Percentiles rank a stretch among this genome's conserved stretches.
phyloP scores from a whole-genome alignment of 2,113 vertebrate genomes.

The Epinephelus moara region DNA sequence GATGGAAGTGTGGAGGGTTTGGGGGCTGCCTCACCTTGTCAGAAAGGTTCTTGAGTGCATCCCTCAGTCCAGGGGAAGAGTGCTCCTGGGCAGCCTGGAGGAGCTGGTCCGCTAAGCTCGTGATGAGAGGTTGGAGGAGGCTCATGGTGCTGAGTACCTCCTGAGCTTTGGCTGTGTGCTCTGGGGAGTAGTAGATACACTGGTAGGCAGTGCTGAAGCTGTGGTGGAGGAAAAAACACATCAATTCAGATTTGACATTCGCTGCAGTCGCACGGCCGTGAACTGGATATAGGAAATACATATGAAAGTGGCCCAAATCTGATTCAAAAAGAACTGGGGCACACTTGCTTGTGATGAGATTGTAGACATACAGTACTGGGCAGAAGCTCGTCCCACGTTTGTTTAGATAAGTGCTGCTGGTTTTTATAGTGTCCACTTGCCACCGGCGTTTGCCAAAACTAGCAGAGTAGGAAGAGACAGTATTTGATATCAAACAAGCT shows the following conservation, averaged over 20 bases:
- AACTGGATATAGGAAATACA: background rate
- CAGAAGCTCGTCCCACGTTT: background rate
- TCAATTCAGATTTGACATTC: conserved; percentile 7
- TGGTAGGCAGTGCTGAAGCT: conserved; percentile 95
- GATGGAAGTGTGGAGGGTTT: conserved; percentile 3
- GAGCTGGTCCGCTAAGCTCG: conserved; percentile 91
- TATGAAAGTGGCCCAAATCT: background rate
- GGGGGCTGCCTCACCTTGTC: conserved; percentile 90
- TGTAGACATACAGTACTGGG: background rate
- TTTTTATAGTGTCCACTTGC: conserved; percentile 2
- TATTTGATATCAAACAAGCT: conserved; percentile 36
- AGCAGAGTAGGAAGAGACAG: conserved; percentile 1
- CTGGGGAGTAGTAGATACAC: conserved; percentile 99
- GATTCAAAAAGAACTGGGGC: conserved; percentile 5
- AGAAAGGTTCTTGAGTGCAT: conserved; percentile 94
- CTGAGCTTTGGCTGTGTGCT: conserved; percentile 96
- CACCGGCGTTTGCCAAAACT: background rate
- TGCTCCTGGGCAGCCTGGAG: conserved; percentile 93
- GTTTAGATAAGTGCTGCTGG: conserved; percentile 15
- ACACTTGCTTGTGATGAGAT: conserved; percentile 6
- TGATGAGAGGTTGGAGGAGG: conserved; percentile 94
- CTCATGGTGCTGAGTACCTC: conserved; percentile 95
- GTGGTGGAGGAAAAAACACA: conserved; percentile 7
- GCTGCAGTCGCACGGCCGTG: background rate
- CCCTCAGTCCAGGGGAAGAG: conserved; percentile 90